A percentile compares a stretch with the other conserved stretches of the same genome.
These are phyloP conservation scores for Glossosoma conforme DNA, from an alignment of 1,140 invertebrate genomes.

Conservation along the genomic window DNA sequence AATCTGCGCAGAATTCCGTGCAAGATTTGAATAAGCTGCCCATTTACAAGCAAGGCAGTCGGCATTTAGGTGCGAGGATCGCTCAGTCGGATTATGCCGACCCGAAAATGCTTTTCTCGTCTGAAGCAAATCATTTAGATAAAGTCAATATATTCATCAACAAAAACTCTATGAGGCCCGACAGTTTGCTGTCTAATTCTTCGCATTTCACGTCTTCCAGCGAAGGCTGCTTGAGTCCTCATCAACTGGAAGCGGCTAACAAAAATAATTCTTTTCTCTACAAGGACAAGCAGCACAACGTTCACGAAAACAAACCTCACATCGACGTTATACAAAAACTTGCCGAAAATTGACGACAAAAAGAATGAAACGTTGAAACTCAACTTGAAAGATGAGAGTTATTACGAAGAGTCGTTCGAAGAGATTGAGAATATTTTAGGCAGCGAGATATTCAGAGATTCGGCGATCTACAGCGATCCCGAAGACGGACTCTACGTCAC, in stretches of 20 bases:
- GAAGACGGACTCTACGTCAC: constrained; percentile 37
- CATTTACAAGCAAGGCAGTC: constrained; percentile 73
- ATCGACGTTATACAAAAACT: no score
- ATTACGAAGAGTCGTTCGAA: constrained; percentile 72
- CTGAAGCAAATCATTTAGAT: constrained; percentile 38
- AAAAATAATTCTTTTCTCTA: constrained; percentile 28
- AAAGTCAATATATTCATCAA: constrained; percentile 49
- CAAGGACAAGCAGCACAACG: constrained; percentile 6
- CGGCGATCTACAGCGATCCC: constrained; percentile 76
- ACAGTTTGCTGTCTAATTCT: constrained; percentile 50
- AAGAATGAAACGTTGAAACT: constrained; percentile 5
- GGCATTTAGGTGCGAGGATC: constrained; percentile 76
- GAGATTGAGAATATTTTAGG: constrained; percentile 60
- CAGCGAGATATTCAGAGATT: constrained; percentile 71
- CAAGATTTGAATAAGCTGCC: constrained; percentile 50
- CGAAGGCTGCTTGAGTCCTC: constrained; percentile 39
- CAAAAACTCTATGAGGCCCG: constrained; percentile 49
- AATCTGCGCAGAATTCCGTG: constrained; percentile 38
- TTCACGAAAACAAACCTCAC: background rate
- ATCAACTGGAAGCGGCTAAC: constrained; percentile 1
- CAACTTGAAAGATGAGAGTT: constrained; percentile 53
- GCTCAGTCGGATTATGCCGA: constrained; percentile 83
- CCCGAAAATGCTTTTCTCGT: constrained; percentile 59
- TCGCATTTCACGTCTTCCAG: constrained; percentile 60
- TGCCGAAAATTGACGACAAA: constrained; percentile 5